Percentiles rank a stretch among this genome's conserved stretches.
Conservation (phyloP, 2,113 vertebrate genomes). For the Salminus brasiliensis region DNA sequence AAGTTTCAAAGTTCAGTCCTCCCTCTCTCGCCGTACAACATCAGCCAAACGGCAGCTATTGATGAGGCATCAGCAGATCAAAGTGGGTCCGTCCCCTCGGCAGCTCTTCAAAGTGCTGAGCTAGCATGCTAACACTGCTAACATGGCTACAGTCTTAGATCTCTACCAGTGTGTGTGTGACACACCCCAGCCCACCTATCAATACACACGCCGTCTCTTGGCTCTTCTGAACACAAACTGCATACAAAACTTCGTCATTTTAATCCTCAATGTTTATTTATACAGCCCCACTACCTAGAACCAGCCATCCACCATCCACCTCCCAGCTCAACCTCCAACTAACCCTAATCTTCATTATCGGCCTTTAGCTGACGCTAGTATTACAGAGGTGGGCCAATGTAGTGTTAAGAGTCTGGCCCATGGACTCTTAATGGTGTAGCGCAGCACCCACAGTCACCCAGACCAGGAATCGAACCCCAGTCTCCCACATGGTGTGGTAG, state of each 20-base stretch:
- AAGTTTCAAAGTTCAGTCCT: constrained; percentile 28
- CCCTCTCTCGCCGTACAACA: not conserved
- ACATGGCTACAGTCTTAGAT: constrained; percentile 13
- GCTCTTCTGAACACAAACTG: not conserved
- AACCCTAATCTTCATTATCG: no score
- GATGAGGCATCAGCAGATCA: constrained; percentile 50
- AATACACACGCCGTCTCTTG: constrained; percentile 11
- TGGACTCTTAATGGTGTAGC: no score
- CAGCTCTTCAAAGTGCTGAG: constrained; percentile 33
- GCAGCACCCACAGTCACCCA: no score
- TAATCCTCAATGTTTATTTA: not conserved
- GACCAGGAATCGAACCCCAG: no score
- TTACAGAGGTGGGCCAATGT: no score
- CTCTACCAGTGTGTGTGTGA: not conserved
- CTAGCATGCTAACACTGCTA: constrained; percentile 9
- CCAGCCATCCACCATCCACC: no score
- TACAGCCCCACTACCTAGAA: no score
- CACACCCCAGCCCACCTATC: constrained; percentile 18
- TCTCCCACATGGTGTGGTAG: no score
- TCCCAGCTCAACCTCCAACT: no score
- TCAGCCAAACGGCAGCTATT: constrained; percentile 27
- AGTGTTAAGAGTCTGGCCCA: no score
- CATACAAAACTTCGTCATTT: not conserved
- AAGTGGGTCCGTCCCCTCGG: constrained; percentile 2
- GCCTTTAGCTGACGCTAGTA: no score